Evolutionary conservation across 2,888 invertebrate genomes (phyloP).

Genomic region (Scrobipalpa costella): DNA sequence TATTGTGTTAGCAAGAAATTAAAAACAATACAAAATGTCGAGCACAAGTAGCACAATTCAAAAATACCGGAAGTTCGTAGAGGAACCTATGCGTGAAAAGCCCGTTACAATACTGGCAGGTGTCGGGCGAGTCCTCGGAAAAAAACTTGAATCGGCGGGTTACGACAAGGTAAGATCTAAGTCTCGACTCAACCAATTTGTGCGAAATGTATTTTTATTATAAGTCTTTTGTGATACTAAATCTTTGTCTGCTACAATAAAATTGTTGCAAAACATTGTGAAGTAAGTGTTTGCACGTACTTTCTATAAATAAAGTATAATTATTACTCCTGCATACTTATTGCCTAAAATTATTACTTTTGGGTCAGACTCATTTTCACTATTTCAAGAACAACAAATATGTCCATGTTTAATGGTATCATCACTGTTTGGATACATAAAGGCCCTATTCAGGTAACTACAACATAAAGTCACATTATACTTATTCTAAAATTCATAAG

Average conservation of each 20-base stretch:
- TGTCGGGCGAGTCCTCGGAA: conserved; percentile 96
- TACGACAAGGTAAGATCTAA: conserved; percentile 92
- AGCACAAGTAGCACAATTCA: conserved; percentile 96
- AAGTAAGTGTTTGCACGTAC: too few species aligned
- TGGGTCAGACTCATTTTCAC: too few species aligned
- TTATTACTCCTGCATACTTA: too few species aligned
- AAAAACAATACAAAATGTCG: conserved; percentile 79
- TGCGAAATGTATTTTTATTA: neutral
- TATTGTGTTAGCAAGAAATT: neutral
- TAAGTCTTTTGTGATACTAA: neutral
- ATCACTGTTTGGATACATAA: too few species aligned
- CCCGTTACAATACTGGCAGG: conserved; percentile 97
- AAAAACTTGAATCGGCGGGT: conserved; percentile 90
- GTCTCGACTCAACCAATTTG: neutral
- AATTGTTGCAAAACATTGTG: too few species aligned
- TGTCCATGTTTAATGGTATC: too few species aligned
- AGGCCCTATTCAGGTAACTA: neutral
- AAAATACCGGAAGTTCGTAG: conserved; percentile 95
- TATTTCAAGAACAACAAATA: too few species aligned
- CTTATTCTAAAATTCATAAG: too few species aligned
- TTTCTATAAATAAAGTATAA: too few species aligned
- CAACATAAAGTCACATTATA: too few species aligned
- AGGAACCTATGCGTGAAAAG: conserved; percentile 97
- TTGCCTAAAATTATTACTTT: too few species aligned
- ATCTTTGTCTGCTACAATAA: neutral